phyloP scores from a whole-genome alignment of 2,113 vertebrate genomes.

The Greenwoodochromis staneri region DNA sequence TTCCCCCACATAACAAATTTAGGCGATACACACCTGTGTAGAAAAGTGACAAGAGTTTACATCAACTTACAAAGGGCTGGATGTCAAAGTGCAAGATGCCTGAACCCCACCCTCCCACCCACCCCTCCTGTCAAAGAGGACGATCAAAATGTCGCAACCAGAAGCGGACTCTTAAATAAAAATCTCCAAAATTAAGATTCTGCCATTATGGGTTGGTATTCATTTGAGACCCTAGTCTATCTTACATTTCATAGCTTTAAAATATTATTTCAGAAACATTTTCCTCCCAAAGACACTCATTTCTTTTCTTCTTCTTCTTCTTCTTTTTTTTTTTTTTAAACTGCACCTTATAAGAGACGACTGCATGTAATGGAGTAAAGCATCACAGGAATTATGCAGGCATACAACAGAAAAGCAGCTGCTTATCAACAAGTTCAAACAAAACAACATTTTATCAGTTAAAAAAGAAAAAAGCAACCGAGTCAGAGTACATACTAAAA shows the following conservation, averaged over 20 bases:
- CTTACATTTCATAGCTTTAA: constrained; percentile 50
- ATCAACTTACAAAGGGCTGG: constrained; percentile 65
- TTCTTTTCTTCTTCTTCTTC: not conserved
- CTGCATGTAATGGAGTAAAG: too few relatives aligned
- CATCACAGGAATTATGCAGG: too few relatives aligned
- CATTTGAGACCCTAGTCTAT: constrained; percentile 43
- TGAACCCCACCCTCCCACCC: not conserved
- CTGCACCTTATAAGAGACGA: too few relatives aligned
- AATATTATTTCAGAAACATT: constrained; percentile 55
- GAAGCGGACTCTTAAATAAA: constrained; percentile 43
- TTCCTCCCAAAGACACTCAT: constrained; percentile 30
- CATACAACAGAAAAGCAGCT: too few relatives aligned
- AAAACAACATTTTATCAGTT: too few relatives aligned
- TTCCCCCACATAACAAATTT: constrained; percentile 33
- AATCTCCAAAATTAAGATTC: constrained; percentile 52
- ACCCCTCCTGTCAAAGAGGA: not conserved
- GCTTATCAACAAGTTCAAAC: too few relatives aligned
- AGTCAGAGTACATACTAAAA: too few relatives aligned
- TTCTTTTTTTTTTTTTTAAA: not conserved
- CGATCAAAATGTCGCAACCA: constrained; percentile 18
- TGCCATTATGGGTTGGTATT: constrained; percentile 67
- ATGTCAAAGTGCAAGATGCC: constrained; percentile 67
- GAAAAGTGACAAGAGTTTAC: constrained; percentile 64
- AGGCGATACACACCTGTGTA: constrained; percentile 52
- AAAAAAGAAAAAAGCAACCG: too few relatives aligned